phyloP scores from a whole-genome alignment of 2,113 vertebrate species.

The Coregonus clupeaformis region DNA sequence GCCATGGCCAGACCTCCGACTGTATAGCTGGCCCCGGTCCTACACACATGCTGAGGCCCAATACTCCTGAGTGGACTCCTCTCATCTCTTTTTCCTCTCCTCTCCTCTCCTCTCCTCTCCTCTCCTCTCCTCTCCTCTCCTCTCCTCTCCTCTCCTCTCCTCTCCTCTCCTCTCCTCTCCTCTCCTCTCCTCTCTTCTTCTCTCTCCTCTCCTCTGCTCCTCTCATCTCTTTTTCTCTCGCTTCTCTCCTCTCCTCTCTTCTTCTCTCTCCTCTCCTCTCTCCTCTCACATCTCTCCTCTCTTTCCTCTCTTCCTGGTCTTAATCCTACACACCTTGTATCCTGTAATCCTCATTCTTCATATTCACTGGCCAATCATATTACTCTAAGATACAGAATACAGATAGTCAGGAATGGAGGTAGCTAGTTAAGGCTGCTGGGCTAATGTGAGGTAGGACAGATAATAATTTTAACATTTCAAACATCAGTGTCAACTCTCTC shows the following conservation, averaged over 20 bases:
- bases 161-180: not conserved
- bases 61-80: not conserved
- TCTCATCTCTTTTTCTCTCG: too few relatives aligned
- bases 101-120: not conserved
- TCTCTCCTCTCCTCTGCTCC: too few relatives aligned
- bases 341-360: too few relatives aligned
- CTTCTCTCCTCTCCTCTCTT: not conserved
- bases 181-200: not conserved
- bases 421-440: too few relatives aligned
- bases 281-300: not conserved
- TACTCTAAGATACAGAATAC: not conserved
- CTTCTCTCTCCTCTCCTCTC: not conserved
- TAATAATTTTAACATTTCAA: too few relatives aligned
- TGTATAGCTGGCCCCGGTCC: slow-evolving; percentile 34
- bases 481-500: too few relatives aligned
- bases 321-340: too few relatives aligned
- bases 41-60: not conserved
- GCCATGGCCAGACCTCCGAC: slow-evolving; percentile 31
- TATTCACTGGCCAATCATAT: too few relatives aligned
- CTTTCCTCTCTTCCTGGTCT: not conserved
- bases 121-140: not conserved
- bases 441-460: too few relatives aligned
- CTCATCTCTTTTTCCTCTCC: not conserved
- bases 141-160: not conserved
- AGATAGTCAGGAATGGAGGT: not conserved